Percentiles rank a stretch among this genome's conserved stretches.
Conservation (phyloP, 2,113 vertebrate genomes). For the Neolamprologus cancellatus region DNA sequence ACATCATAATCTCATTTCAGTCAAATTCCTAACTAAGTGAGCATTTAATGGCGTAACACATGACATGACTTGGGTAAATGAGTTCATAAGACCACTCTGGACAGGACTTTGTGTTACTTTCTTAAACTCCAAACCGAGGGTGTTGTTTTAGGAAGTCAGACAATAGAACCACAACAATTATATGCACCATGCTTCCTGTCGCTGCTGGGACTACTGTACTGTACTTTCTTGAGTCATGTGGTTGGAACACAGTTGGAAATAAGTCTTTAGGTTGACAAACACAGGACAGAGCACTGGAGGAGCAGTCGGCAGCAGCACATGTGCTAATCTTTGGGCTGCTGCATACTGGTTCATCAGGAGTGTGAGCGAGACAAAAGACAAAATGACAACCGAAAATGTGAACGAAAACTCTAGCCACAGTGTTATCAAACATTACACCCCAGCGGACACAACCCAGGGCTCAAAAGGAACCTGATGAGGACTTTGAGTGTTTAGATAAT, state of each 20-base stretch:
- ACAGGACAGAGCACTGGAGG: not conserved
- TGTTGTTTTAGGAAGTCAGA: conserved; percentile 34
- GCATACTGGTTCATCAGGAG: not conserved
- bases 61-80: not conserved
- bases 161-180: conserved; percentile 33
- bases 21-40: not conserved
- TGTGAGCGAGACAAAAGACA: not conserved
- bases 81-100: not conserved
- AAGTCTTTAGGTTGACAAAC: not conserved
- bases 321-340: not conserved
- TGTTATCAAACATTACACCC: not conserved
- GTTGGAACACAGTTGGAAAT: not conserved
- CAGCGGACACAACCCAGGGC: not conserved
- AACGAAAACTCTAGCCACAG: not conserved
- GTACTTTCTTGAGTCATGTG: not conserved
- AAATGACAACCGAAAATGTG: not conserved
- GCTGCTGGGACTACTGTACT: not conserved
- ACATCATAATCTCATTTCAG: not conserved
- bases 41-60: not conserved
- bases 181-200: conserved; percentile 11
- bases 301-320: not conserved
- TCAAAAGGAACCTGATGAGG: not conserved
- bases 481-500: not conserved
- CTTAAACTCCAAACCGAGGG: not conserved
- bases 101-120: not conserved